A percentile compares a stretch with the other conserved stretches of the same genome.
phyloP scores from a whole-genome alignment of 2,888 invertebrate genomes.

The Morpho achilles region DNA sequence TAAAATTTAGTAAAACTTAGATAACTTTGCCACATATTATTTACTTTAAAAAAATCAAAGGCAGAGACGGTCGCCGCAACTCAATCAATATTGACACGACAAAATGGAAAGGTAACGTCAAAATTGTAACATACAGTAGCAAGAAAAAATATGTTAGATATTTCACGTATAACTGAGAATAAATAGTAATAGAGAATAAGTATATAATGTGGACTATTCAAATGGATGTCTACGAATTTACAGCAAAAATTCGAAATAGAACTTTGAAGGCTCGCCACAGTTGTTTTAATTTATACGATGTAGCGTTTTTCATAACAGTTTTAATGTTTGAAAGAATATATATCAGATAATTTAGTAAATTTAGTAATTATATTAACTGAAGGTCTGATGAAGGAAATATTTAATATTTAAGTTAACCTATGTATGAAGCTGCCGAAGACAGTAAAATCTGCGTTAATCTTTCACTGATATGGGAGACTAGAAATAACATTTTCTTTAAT shows the following conservation, averaged over 20 bases:
- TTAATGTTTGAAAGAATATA: too few relatives aligned
- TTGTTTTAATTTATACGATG: constrained; percentile 7
- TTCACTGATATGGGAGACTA: too few relatives aligned
- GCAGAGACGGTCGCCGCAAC: constrained; percentile 17
- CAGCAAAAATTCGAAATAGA: constrained; percentile 19
- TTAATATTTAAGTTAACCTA: too few relatives aligned
- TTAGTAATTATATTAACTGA: too few relatives aligned
- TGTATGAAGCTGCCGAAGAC: too few relatives aligned
- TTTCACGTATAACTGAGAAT: constrained; percentile 25
- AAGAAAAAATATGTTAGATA: constrained; percentile 19
- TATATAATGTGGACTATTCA: constrained; percentile 12
- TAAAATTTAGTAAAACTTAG: not conserved
- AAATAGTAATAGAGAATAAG: constrained; percentile 17
- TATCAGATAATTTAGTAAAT: too few relatives aligned
- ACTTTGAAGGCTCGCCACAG: constrained; percentile 3
- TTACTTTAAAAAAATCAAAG: constrained; percentile 25
- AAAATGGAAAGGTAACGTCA: constrained; percentile 48
- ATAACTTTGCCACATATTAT: not conserved
- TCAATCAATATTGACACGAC: constrained; percentile 37
- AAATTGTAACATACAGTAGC: constrained; percentile 38
- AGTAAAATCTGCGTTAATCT: too few relatives aligned
- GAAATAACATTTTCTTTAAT: too few relatives aligned
- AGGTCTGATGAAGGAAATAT: too few relatives aligned
- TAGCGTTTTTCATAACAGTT: constrained; percentile 1
- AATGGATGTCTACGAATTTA: constrained; percentile 17